Conservation (phyloP, 2,797 vertebrate genomes). For the Harpagifer antarcticus region DNA sequence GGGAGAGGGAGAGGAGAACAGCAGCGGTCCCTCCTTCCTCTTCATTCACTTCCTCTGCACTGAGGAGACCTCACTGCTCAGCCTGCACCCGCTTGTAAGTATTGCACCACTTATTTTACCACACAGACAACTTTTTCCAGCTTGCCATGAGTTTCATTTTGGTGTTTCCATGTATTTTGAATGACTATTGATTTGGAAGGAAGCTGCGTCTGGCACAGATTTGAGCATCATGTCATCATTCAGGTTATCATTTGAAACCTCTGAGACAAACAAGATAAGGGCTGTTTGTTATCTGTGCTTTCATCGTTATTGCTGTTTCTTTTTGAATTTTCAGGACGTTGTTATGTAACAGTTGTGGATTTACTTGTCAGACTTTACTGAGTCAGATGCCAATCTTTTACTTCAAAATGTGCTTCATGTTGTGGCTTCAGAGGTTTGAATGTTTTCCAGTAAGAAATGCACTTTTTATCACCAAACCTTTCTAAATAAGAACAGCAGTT, state of each 20-base stretch:
- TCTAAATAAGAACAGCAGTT: slow-evolving; percentile 7
- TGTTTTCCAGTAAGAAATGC: slow-evolving; percentile 15
- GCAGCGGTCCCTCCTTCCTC: slow-evolving; percentile 67
- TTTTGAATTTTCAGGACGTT: not conserved
- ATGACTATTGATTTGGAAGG: not conserved
- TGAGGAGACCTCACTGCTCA: slow-evolving; percentile 67
- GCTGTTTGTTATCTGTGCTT: slow-evolving; percentile 12
- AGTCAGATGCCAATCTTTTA: slow-evolving; percentile 26
- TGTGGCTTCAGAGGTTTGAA: slow-evolving; percentile 21
- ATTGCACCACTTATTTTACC: slow-evolving; percentile 49
- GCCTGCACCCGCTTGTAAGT: slow-evolving; percentile 80
- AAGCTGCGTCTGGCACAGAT: not conserved
- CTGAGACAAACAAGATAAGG: slow-evolving; percentile 8
- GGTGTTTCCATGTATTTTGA: not conserved
- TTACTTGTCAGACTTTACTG: slow-evolving; percentile 3
- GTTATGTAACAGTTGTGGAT: slow-evolving; percentile 21
- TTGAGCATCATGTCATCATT: slow-evolving; percentile 14
- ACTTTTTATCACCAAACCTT: not conserved
- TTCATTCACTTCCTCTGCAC: slow-evolving; percentile 75
- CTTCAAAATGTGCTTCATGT: slow-evolving; percentile 3
- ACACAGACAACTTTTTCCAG: not conserved
- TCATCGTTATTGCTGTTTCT: slow-evolving; percentile 4
- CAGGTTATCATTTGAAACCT: slow-evolving; percentile 17
- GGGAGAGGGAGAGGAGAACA: slow-evolving; percentile 61
- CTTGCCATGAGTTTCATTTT: not conserved